Evolutionary conservation across 2,888 invertebrate species (phyloP), one percentile per base, ranked within the genome.

Genomic region (Mechanitis messenoides): DNA sequence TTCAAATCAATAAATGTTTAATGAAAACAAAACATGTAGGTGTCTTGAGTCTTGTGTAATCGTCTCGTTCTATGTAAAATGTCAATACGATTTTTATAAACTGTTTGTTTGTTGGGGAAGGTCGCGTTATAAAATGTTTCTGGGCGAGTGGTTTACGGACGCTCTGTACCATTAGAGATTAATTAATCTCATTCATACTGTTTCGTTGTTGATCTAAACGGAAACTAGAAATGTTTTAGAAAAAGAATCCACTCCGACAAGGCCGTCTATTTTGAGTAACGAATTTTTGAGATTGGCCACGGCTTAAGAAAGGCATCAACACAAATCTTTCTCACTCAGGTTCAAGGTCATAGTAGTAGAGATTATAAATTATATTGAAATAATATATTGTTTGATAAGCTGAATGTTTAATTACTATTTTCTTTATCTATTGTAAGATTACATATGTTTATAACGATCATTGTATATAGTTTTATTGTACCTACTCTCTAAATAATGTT

Each of bases 111-210:
- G 74, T 50, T 50, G 50, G 50, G 72, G 72, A 71, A 72, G 72
- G 74, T 74, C 71, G 77, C 72, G 84, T 82, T 85, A 85, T 84
- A 80, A 72, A 70, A 68, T 74, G 75, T 72, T 77, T 83, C 79
- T 79, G 80, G 78, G 81, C 76, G 72, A 68, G 75, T 53, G 46
- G 45, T 54, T 53, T 45, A 50, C 46, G 53, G 11, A 12, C 46
- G 31, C 42, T 53, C 71, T 74, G 68, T 71, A 68, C 67, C 64
- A 73, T 65, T 61, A 71, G 69, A 68, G 65, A 62, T 60, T 69
- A 63, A 63, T 68, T 69, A 69, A 70, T 69, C 65, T 67, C 62
- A 66, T 63, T 59, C 69, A 70, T 69, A 68, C 68, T 68, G 68
- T 69, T 68, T 62, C 61, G 64, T 68, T 59, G 59, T 67, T 59